Percentiles rank a stretch among this genome's conserved stretches.
Evolutionary conservation across 2,888 invertebrate species (phyloP).

Genomic region (Cataglyphis cursor): DNA sequence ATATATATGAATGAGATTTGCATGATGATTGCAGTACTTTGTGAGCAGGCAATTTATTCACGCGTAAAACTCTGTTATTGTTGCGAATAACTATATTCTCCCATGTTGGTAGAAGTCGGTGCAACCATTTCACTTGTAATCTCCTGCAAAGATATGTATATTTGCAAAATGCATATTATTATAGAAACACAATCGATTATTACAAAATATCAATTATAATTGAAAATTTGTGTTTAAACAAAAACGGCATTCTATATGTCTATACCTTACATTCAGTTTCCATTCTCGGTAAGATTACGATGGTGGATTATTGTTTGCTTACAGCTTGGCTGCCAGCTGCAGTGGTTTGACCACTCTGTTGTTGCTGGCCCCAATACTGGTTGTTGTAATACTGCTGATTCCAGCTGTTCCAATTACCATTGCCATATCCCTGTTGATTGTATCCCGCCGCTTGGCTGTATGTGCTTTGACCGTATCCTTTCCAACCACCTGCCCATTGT

Average conservation of each 20-base stretch:
- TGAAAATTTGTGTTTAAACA: background rate
- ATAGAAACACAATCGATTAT: background rate
- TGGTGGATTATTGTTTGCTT: conserved; percentile 84
- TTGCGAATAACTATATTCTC: conserved; percentile 74
- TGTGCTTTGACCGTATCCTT: conserved; percentile 79
- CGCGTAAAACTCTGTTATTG: conserved; percentile 78
- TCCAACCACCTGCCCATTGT: conserved; percentile 82
- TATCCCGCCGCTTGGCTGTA: conserved; percentile 77
- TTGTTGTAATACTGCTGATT: conserved; percentile 86
- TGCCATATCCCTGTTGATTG: conserved; percentile 81
- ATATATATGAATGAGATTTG: conserved; percentile 75
- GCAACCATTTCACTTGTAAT: conserved; percentile 72
- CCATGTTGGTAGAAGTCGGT: conserved; percentile 73
- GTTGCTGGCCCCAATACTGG: conserved; percentile 84
- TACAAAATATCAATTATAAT: background rate
- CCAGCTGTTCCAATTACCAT: conserved; percentile 85
- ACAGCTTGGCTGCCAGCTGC: conserved; percentile 82
- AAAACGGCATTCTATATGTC: conserved; percentile 28
- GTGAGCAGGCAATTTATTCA: conserved; percentile 71
- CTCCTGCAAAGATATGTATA: conserved; percentile 69
- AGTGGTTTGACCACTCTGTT: conserved; percentile 80
- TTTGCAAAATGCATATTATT: conserved; percentile 10
- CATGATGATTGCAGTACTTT: conserved; percentile 68
- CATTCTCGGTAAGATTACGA: conserved; percentile 78
- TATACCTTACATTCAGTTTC: conserved; percentile 82